Base-by-base conservation (phyloP, 2,797 vertebrate species). In the Phoeniculus purpureus region DNA sequence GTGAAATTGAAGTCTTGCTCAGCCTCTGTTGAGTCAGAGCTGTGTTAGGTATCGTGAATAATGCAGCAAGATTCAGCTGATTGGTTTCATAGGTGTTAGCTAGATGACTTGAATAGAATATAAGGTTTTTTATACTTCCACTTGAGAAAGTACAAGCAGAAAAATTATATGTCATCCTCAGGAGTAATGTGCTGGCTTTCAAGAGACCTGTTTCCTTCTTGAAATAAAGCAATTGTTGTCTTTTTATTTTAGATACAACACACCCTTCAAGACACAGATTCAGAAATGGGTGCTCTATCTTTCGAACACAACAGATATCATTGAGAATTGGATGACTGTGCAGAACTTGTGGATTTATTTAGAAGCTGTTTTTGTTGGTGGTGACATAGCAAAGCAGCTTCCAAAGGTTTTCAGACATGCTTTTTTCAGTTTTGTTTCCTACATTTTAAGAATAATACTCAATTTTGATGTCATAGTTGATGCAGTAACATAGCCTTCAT, bases 341-440 rank as follows among this genome's bases (percentile, higher is more conserved):
- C 99, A 99, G 95, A 99, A 99, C 93, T 96, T 99, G 56, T 99
- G 99, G 99, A 98, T 99, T 96, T 99, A 99, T 94, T 97, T 99
- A 94, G 99, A 99, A 95, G 99, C 99, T 59, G 98, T 99, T 78
- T 99, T 99, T 96, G 98, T 99, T 62, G 99, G 98, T 17, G 98
- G 99, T 92, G 99, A 99, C 94, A 99, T 99, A 9, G 99, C 99
- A 89, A 99, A 99, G 92, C 99, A 99, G 92, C 98, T 99, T 87
- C 99, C 99, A 15, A 99, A 99, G 98, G 99, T 99, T 97, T 92
- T 58, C 43, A 56, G 76, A 54, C 7, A 29, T 92, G 22, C 4
- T 84, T 68, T 66, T 85, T 95, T 67, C 19, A 34, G 26, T 72
- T 80, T 87, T 7, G 3, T 27, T 92, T 84, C 90, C n/a, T 65